Evolutionary conservation across 2,797 vertebrate genomes (phyloP), one percentile per base, ranked within the genome.

Genomic region (Podarcis lilfordi): DNA sequence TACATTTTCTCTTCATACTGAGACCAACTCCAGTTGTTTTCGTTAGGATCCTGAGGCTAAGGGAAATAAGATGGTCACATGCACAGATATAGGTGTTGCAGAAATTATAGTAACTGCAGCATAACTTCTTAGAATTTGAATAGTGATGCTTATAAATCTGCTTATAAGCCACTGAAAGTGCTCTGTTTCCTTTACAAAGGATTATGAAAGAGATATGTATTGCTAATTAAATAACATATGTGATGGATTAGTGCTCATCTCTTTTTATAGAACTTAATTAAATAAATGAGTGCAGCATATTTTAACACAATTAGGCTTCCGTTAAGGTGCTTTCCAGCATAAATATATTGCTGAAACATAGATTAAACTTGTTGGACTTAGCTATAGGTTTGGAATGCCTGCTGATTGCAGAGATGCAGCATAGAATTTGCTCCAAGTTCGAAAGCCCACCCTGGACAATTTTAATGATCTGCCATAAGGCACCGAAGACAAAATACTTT

Each of bases 151-250:
- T 94, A 32, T 88, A 93, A 95, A 89, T 86, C 87, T 93, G 94
- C 93, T 93, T 95, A 32, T 87, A 93, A 95, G 88, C 86, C 85
- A 94, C 64, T 80, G 89, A 87, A 92, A 96, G 72, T 93, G 45
- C 69, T 92, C 87, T 64, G 89, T 96, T 96, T 92, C 93, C 86
- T 93, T 95, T 94, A 76, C 76, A 89, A 23, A 88, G 92, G 80
- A 90, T 95, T 93, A 90, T 95, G 91, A 94, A 95, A 95, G 89
- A 96, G 87, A 90, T 95, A 82, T 75, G 82, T 94, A 92, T 95
- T 95, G 85, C 91, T 87, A 94, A 82, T 95, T 96, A 94, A 94
- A 95, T 96, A 96, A 90, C 91, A 95, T 94, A 91, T 92, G 92
- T 89, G 94, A 92, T 94, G 95, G 92, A 96, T 96, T 94, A 92